Evolutionary conservation across 1,140 invertebrate genomes (phyloP).

Genomic region (Drosophila sturtevanti): DNA sequence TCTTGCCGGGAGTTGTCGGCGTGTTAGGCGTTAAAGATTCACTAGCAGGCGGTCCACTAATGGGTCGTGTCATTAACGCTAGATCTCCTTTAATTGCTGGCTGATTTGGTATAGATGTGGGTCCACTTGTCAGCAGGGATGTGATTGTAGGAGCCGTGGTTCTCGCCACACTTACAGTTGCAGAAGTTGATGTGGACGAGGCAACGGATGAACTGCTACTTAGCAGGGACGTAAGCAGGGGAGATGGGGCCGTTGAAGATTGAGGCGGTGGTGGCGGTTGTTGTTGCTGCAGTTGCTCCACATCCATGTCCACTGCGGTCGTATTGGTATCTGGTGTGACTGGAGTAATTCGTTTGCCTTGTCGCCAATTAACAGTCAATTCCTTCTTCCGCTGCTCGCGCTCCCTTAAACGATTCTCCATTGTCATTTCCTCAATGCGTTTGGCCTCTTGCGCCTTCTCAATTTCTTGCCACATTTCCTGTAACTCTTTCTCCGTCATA

Average conservation of each 20-base stretch:
- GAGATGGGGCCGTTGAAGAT: slow-evolving; percentile 84
- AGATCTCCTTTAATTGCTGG: slow-evolving; percentile 65
- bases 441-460: slow-evolving; percentile 88
- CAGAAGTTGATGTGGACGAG: slow-evolving; percentile 7
- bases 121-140: slow-evolving; percentile 51
- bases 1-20: slow-evolving; percentile 46
- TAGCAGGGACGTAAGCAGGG: slow-evolving; percentile 91
- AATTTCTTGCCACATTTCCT: slow-evolving; percentile 89
- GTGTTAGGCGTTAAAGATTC: slow-evolving; percentile 29
- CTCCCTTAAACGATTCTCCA: slow-evolving; percentile 88
- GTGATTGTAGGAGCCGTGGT: slow-evolving; percentile 82
- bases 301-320: slow-evolving; percentile 77
- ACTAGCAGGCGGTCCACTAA: slow-evolving; percentile 56
- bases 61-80: slow-evolving; percentile 61
- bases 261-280: slow-evolving; percentile 1
- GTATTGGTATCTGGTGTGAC: slow-evolving; percentile 51
- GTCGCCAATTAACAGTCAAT: slow-evolving; percentile 85
- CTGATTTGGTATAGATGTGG: slow-evolving; percentile 56
- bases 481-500: slow-evolving; percentile 87
- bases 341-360: slow-evolving; percentile 44
- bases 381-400: slow-evolving; percentile 87
- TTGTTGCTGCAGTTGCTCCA: slow-evolving; percentile 38
- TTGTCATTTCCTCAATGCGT: slow-evolving; percentile 86
- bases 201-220: slow-evolving; percentile 50
- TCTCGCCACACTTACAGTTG: slow-evolving; percentile 45